Base-by-base conservation (phyloP, 1,140 invertebrate species). In the Heliothis subflexa region DNA sequence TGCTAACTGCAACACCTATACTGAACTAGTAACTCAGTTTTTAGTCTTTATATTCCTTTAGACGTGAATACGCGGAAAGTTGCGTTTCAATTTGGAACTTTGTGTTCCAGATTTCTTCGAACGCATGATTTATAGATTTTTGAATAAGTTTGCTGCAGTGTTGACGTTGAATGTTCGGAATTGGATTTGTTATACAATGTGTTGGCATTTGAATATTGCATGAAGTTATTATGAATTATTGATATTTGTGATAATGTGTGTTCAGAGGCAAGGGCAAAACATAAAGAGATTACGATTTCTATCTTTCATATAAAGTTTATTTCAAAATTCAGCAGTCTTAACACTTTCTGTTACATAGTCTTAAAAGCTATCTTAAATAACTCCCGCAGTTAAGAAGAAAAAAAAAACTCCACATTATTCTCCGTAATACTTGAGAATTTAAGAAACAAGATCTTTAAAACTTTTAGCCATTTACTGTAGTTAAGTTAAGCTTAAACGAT, bases 1-100 rank as follows among this genome's bases (percentile, higher is more conserved):
- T 59, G 71, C 33, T 73, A 57, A 73, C 71, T 57, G 54, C 52
- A 73, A 73, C 71, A 73, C 71, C 71, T 59, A 57, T 47, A 57
- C 33, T 57, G 54, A 73, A 73, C 52, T 72, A 72, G 3, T 57
- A 59, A 54, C 25, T 52, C 9, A 18, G 54, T 59, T 57, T 45
- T 47, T 59, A 45, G 33, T 40, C 33, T 45, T 55, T 71, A 40
- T 25, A 18, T 72, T 72, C 47, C 64, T 52, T 70, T 70, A 54
- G 54, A 47, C 57, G 50, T 59, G 52, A 59, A 47, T 59, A 59
- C 16, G 33, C 45, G 71, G n/a, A 59, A 73, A 73, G 71, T 73
- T 73, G 11, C 28, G 25, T 59, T 73, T 73, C 52, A 47, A 59
- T 72, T 72, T n/a, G 28, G n/a, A 73, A 59, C 71, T 73, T 72